A percentile compares a stretch with the other conserved stretches of the same genome.
phyloP scores from a whole-genome alignment of 1,140 invertebrate genomes.

The Nautilus pompilius region DNA sequence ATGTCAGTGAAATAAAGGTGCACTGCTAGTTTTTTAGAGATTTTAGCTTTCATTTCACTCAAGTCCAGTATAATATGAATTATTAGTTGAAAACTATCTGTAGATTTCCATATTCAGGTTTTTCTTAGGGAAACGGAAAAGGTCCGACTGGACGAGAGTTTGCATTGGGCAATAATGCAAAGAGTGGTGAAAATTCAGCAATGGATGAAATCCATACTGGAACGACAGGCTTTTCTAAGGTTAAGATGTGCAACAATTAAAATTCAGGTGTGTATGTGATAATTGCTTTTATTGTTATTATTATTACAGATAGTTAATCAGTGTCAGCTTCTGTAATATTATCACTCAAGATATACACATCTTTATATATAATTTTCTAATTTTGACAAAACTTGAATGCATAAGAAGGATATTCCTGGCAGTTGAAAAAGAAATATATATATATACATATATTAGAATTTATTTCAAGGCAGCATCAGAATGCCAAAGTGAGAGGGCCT shows the following conservation, averaged over 20 bases:
- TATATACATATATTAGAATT: not conserved
- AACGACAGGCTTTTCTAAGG: constrained; percentile 72
- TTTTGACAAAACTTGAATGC: no score
- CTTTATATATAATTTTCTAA: no score
- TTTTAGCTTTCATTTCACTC: no score
- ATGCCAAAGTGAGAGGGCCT: not conserved
- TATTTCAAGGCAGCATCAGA: not conserved
- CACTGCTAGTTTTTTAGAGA: no score
- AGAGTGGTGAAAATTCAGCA: constrained; percentile 88
- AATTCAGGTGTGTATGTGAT: constrained; percentile 68
- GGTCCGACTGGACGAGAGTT: constrained; percentile 81
- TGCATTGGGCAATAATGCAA: constrained; percentile 91
- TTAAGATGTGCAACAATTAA: constrained; percentile 68
- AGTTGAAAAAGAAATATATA: not conserved
- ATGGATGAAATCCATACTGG: constrained; percentile 82
- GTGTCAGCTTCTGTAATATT: no score
- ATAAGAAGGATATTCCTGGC: no score
- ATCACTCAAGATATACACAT: no score
- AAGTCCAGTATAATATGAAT: no score
- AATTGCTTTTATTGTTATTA: no score
- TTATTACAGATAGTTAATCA: no score
- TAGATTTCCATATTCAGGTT: constrained; percentile 63
- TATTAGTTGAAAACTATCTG: no score
- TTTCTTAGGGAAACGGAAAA: constrained; percentile 94
- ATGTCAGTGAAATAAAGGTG: no score